Evolutionary conservation across 2,113 vertebrate genomes (phyloP), one percentile per base, ranked within the genome.

Genomic region (Apodemus sylvaticus): DNA sequence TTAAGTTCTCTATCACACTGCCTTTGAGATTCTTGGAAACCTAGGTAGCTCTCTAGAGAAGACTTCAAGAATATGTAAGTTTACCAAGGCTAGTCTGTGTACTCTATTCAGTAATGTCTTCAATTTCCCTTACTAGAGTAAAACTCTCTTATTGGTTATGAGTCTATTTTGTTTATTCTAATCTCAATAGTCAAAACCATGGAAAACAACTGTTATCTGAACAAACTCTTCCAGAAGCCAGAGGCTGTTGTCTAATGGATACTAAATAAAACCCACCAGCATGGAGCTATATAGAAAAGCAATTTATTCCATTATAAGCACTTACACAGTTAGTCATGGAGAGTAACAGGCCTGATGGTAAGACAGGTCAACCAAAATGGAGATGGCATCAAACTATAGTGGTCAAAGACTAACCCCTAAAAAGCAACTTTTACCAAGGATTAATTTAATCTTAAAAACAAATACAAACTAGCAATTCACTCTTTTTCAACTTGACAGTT

Each of bases 301-400:
- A 97, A 98, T 99, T 99, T 99, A 99, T 98, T 99, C 98, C 95
- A 96, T 97, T 97, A 96, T 98, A 98, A 98, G 98, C 97, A 98
- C 98, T 98, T 97, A 98, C 98, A 98, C 92, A 98, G 60, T 98
- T 97, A 98, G 97, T 98, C 91, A 98, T 96, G 97, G 97, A 98
- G 97, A 98, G 96, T 2, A 97, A 98, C n/a, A 97, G 98, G 98
- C 62, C 98, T 98, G 98, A 98, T 98, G 98, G 98, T 98, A 97
- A 97, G 97, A 96, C 96, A 97, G 95, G 97, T 97, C 97, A 97
- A 98, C 96, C 92, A 96, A 96, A 97, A 97, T 96, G 96, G 97
- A 98, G 71, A 97, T 91, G 95, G 98, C 93, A 93, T 92, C 91
- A 97, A 97, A 97, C 97, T 95, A 97, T 73, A 39, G 97, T 91